These are phyloP conservation scores for Morinoia aosen DNA, from an alignment of 2,888 invertebrate genomes.

Conservation along the genomic window DNA sequence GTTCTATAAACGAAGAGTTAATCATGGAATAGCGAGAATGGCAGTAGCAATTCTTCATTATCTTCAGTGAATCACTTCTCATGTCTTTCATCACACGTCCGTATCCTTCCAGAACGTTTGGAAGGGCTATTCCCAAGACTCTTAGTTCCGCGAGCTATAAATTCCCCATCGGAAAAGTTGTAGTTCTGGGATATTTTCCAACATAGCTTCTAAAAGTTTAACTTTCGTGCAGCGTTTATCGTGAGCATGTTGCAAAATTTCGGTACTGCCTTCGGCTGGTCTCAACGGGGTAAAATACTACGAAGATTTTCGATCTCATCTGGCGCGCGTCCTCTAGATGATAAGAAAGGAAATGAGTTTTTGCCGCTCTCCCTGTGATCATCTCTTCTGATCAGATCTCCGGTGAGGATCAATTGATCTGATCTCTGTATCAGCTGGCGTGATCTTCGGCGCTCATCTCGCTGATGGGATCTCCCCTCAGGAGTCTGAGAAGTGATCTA, in stretches of 20 bases:
- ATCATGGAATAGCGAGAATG: no score
- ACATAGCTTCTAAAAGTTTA: neutral
- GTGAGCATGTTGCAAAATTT: neutral
- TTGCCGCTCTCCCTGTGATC: neutral
- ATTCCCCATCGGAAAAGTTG: no score
- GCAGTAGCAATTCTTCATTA: no score
- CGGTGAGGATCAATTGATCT: conserved; percentile 1
- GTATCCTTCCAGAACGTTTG: no score
- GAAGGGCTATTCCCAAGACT: no score
- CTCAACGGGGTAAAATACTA: neutral
- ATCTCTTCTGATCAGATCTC: conserved; percentile 25
- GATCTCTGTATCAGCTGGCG: conserved; percentile 10
- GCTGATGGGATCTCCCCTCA: neutral
- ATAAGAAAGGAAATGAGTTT: conserved; percentile 15
- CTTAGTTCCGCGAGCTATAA: no score
- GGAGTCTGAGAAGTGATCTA: neutral
- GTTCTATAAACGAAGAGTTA: no score
- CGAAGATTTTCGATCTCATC: conserved; percentile 10
- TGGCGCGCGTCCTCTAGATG: neutral
- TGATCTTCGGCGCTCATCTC: conserved; percentile 3
- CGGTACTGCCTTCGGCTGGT: neutral
- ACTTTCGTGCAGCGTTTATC: neutral
- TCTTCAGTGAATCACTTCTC: no score
- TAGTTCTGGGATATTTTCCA: neutral
- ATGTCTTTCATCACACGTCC: no score